phyloP scores from a whole-genome alignment of 2,797 vertebrate genomes.

The Heterohyrax brucei region DNA sequence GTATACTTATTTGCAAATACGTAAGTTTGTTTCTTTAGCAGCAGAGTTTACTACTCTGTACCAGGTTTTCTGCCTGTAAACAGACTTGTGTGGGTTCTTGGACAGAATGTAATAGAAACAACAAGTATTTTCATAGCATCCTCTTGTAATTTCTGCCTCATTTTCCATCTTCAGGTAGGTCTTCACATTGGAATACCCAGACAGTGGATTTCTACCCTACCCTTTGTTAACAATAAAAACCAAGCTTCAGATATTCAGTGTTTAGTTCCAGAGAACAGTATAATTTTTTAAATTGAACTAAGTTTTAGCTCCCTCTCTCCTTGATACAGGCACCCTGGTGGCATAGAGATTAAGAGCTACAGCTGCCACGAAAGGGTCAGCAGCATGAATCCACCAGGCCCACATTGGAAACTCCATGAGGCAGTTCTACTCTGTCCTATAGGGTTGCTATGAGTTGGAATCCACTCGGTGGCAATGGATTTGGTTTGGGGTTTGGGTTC shows the following conservation, averaged over 20 bases:
- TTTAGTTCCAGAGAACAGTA: not conserved
- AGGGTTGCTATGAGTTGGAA: too few relatives aligned
- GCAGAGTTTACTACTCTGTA: not conserved
- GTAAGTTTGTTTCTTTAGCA: not conserved
- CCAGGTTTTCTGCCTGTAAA: not conserved
- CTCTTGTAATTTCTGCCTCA: not conserved
- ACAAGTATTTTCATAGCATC: not conserved
- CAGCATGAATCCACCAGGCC: too few relatives aligned
- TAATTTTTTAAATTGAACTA: not conserved
- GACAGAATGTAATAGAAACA: not conserved
- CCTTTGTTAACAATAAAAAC: not conserved
- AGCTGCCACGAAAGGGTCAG: too few relatives aligned
- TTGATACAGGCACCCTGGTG: not conserved
- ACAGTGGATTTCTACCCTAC: not conserved
- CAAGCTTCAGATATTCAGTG: not conserved
- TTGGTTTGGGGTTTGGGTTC: too few relatives aligned
- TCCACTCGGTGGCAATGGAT: too few relatives aligned
- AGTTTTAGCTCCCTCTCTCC: not conserved
- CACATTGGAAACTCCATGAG: too few relatives aligned
- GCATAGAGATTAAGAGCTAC: too few relatives aligned
- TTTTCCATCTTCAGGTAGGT: not conserved
- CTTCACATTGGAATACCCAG: not conserved
- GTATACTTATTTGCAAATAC: not conserved
- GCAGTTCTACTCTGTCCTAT: too few relatives aligned
- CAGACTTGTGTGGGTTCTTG: not conserved